These are phyloP conservation scores for Hypothenemus hampei DNA, from an alignment of 1,140 invertebrate genomes.

Conservation along the genomic window DNA sequence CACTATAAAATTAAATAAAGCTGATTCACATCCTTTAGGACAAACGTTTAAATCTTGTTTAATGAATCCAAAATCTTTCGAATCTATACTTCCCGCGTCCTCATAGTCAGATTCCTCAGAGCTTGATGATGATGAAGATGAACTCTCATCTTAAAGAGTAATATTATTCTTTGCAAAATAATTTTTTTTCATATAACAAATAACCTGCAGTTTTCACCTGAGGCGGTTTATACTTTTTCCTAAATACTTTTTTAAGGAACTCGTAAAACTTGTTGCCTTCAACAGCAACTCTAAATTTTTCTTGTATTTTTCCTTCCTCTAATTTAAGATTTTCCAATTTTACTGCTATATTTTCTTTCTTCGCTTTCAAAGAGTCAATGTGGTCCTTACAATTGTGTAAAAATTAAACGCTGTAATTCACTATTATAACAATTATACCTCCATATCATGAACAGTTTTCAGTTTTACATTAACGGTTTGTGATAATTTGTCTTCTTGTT, in stretches of 20 bases:
- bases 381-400: conserved; percentile 6
- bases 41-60: conserved; percentile 69
- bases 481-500: conserved; percentile 60
- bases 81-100: conserved; percentile 54
- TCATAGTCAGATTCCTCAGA: conserved; percentile 55
- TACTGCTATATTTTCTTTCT: conserved; percentile 19
- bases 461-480: conserved; percentile 53
- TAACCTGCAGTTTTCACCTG: conserved; percentile 46
- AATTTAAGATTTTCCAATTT: conserved; percentile 27
- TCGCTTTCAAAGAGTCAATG: conserved; percentile 18
- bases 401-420: neutral
- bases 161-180: too few species aligned
- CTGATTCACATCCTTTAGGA: conserved; percentile 66
- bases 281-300: conserved; percentile 51
- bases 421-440: conserved; percentile 23
- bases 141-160: conserved; percentile 19
- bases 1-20: conserved; percentile 62
- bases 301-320: conserved; percentile 36
- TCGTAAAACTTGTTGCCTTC: conserved; percentile 68
- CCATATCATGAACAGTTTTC: conserved; percentile 54
- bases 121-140: conserved; percentile 39
- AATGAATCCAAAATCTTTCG: conserved; percentile 56
- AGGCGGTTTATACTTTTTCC: conserved; percentile 64
- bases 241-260: conserved; percentile 71
- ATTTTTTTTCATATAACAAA: too few species aligned